phyloP scores from a whole-genome alignment of 2,888 invertebrate genomes.

The Hydrotaea cyrtoneurina region DNA sequence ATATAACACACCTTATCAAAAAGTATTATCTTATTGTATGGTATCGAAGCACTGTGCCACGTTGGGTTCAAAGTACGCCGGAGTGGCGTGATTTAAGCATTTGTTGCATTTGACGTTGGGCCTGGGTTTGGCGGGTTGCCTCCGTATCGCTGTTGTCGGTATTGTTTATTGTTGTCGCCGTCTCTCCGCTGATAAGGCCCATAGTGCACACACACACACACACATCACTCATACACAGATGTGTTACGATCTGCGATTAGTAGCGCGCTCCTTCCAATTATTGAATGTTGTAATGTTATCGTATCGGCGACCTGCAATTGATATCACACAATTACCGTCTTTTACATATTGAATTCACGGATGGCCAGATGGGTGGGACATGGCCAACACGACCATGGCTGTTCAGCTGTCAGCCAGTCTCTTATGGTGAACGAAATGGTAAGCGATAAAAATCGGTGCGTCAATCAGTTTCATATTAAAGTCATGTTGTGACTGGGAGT shows the following conservation, averaged over 20 bases:
- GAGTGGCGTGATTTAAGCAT: slow-evolving; percentile 69
- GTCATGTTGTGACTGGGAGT: no score
- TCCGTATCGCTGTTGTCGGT: neutral
- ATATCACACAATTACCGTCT: neutral
- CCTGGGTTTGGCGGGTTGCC: neutral
- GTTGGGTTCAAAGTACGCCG: slow-evolving; percentile 68
- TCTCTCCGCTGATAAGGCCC: neutral
- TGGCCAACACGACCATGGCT: neutral
- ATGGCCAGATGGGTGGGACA: neutral
- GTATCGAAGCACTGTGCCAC: neutral
- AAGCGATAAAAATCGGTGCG: no score
- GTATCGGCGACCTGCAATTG: neutral
- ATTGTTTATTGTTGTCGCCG: neutral
- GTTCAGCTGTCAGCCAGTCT: no score
- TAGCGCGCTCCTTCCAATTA: neutral
- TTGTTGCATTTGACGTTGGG: slow-evolving; percentile 23
- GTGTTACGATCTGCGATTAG: neutral
- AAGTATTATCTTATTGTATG: no score
- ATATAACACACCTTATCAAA: no score
- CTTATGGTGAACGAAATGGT: no score
- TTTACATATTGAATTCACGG: neutral
- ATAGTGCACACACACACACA: neutral
- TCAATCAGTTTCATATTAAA: no score
- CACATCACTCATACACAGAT: neutral
- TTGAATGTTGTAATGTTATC: neutral